These are phyloP conservation scores for Drosophila malerkotliana DNA, from an alignment of 1,140 invertebrate genomes.

Conservation along the genomic window DNA sequence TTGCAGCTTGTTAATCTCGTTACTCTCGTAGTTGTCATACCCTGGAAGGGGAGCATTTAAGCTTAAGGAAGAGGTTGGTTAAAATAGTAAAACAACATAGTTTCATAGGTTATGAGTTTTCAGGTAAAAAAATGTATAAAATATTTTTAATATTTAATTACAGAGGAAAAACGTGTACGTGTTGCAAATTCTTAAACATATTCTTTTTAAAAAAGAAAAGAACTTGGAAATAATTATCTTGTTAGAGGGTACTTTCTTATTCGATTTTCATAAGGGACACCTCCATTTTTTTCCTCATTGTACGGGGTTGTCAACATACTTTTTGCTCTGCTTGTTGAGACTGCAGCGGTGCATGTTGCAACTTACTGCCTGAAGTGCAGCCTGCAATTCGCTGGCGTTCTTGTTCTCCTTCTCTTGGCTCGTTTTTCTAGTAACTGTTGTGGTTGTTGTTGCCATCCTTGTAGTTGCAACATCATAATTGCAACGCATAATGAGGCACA, in stretches of 20 bases:
- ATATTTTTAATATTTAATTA: too few relatives aligned
- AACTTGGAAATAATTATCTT: too few relatives aligned
- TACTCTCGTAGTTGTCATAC: slow-evolving; percentile 44
- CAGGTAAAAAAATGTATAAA: too few relatives aligned
- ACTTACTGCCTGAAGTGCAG: slow-evolving; percentile 57
- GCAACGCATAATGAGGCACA: slow-evolving; percentile 74
- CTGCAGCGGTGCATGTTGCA: slow-evolving; percentile 44
- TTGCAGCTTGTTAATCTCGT: slow-evolving; percentile 76
- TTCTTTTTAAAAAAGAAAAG: not conserved
- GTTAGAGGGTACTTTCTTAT: not conserved
- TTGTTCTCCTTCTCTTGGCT: slow-evolving; percentile 12
- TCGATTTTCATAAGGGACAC: not conserved
- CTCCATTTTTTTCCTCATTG: slow-evolving; percentile 29
- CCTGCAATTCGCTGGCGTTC: slow-evolving; percentile 45
- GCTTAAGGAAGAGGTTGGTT: not conserved
- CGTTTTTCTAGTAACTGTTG: not conserved
- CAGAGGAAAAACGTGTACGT: too few relatives aligned
- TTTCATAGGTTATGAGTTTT: too few relatives aligned
- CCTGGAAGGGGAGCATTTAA: not conserved
- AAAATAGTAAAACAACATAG: too few relatives aligned
- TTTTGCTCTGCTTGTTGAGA: slow-evolving; percentile 66
- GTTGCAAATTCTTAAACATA: too few relatives aligned
- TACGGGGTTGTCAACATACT: slow-evolving; percentile 70
- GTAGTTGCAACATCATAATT: slow-evolving; percentile 75
- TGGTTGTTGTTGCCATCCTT: slow-evolving; percentile 56